Percentiles rank a stretch among this genome's conserved stretches.
These are phyloP conservation scores for Phainopepla nitens DNA, from an alignment of 2,113 vertebrate species.

Conservation along the genomic window DNA sequence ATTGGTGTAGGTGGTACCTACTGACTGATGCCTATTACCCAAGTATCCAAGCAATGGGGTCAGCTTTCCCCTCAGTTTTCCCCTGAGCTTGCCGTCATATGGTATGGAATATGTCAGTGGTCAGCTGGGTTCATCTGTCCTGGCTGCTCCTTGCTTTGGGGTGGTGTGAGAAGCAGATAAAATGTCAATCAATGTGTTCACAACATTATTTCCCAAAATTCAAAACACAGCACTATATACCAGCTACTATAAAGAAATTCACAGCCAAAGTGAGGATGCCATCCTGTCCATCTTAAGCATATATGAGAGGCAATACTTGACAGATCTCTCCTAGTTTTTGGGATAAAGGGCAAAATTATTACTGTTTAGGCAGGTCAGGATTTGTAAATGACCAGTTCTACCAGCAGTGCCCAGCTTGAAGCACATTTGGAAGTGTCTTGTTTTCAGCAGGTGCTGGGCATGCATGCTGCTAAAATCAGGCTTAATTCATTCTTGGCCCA, in stretches of 20 bases:
- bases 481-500: neutral
- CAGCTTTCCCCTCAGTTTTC: neutral
- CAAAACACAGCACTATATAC: neutral
- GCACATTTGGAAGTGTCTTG: slow-evolving; percentile 18
- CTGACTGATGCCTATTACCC: neutral
- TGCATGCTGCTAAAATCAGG: neutral
- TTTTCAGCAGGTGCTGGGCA: slow-evolving; percentile 23
- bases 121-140: neutral
- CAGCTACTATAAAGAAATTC: neutral
- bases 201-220: neutral
- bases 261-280: neutral
- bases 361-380: neutral
- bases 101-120: neutral
- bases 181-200: neutral
- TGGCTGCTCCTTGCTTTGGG: neutral
- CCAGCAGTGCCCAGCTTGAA: slow-evolving; percentile 35
- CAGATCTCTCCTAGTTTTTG: neutral
- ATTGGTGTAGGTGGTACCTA: neutral
- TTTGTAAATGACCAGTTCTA: neutral
- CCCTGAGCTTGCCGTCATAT: neutral
- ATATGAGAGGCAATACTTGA: neutral
- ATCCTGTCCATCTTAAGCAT: neutral
- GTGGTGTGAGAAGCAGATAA: neutral
- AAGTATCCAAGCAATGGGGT: neutral
- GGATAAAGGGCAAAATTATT: neutral